Base-by-base conservation (phyloP, 2,797 vertebrate genomes). In the Gymnothorax javanicus region DNA sequence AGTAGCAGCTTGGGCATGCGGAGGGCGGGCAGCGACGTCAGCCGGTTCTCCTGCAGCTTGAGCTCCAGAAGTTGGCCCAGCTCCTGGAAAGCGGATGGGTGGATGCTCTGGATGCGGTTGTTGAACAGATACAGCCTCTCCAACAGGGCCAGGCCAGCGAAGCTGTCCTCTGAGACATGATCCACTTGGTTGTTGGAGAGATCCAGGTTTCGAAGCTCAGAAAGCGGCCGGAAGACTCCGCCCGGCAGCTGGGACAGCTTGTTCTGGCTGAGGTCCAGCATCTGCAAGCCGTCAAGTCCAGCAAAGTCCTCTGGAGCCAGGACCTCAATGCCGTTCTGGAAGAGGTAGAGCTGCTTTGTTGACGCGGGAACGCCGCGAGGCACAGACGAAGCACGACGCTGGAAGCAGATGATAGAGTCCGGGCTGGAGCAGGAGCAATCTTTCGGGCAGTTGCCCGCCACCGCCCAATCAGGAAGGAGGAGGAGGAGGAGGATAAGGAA, bases 181-280 rank as follows among this genome's bases (percentile, higher is more conserved):
- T 91, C 95, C 79, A 99, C 97, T 85, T 94, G 92, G 92, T 99
- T 99, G 27, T 95, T 94, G 0, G 98, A 98, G 69, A 99, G 93
- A 90, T 99, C 99, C 84, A 99, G 94, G 93, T 99, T 99, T 91
- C 94, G 96, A 0, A 99, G 95, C 85, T 96, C 94, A 0, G 93
- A 90, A 15, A 99, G 95, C 8, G 96, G 96, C 90, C 95, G 95
- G 90, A 99, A 99, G 62, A 97, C 95, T 1, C 95, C 90, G 0
- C 94, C 94, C 0, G 98, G 97, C 90, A 99, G 95, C 90, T 95
- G 95, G n/a, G 89, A 85, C 84, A 99, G 94, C 82, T 95, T 93
- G 91, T 99, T 99, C 93, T 99, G 98, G 0, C 98, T 99, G 86
- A 99, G 93, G 91, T 99, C 98, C 73, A 99, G 89, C 90, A 98